phyloP scores from a whole-genome alignment of 2,797 vertebrate species.

The Craterocephalus amniculus region DNA sequence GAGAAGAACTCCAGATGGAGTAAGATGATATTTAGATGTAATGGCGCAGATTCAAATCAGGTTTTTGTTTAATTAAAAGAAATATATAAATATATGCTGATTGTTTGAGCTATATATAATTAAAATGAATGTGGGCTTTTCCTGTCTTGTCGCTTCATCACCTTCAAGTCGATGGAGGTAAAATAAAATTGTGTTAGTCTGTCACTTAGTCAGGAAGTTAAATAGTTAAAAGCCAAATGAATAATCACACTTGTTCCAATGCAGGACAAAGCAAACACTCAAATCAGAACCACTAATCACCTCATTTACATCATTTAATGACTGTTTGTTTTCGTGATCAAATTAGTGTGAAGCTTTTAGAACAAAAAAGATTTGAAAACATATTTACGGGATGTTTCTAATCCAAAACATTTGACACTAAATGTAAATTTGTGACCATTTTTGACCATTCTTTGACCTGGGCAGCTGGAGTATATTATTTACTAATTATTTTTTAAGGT shows the following conservation, averaged over 20 bases:
- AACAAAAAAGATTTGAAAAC: not conserved
- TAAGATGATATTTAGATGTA: not conserved
- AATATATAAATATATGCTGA: no score
- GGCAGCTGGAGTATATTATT: not conserved
- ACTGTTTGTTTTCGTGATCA: not conserved
- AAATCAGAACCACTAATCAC: constrained; percentile 6
- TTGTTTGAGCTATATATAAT: no score
- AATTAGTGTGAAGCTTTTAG: not conserved
- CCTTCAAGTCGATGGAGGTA: constrained; percentile 6
- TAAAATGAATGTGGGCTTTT: not conserved
- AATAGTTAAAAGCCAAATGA: not conserved
- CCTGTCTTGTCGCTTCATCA: constrained; percentile 1
- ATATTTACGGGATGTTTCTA: not conserved
- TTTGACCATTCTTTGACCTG: not conserved
- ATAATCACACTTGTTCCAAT: not conserved
- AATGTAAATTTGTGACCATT: not conserved
- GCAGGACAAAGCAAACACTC: not conserved
- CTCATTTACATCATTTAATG: constrained; percentile 2
- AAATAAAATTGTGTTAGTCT: not conserved
- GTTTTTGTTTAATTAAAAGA: not conserved
- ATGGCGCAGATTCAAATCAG: not conserved
- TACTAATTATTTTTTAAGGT: not conserved
- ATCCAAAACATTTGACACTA: not conserved
- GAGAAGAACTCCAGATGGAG: constrained; percentile 49
- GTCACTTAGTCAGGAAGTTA: constrained; percentile 1